Conservation (phyloP, 2,113 vertebrate species). For the Nibea coibor region DNA sequence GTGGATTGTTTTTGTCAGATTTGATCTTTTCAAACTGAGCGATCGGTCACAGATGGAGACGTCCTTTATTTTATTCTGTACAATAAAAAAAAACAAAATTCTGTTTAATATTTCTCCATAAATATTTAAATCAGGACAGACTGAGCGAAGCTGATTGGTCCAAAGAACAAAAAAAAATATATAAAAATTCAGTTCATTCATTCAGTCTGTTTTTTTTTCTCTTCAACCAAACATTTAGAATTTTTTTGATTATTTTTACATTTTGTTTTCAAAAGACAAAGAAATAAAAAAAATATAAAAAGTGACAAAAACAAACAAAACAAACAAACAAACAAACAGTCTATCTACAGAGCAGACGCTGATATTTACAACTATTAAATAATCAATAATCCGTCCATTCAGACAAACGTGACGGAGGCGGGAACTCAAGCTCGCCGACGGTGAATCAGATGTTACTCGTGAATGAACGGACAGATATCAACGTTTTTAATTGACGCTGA, state of each 20-base stretch:
- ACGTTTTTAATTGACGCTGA: too few species aligned
- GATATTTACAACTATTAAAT: slow-evolving; percentile 68
- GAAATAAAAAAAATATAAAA: slow-evolving; percentile 35
- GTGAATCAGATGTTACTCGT: too few species aligned
- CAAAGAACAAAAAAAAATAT: slow-evolving; percentile 6
- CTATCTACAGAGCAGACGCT: slow-evolving; percentile 43
- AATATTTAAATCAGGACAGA: background rate
- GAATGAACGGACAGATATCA: background rate
- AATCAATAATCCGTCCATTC: slow-evolving; percentile 43
- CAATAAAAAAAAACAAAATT: slow-evolving; percentile 17
- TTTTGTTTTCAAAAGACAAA: slow-evolving; percentile 44
- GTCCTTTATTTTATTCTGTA: background rate
- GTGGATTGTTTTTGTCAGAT: background rate
- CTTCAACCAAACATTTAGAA: background rate
- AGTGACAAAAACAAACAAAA: slow-evolving; percentile 39
- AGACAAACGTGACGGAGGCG: slow-evolving; percentile 24
- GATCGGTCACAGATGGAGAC: background rate
- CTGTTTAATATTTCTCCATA: background rate
- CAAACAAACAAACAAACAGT: slow-evolving; percentile 29
- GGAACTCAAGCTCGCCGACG: background rate
- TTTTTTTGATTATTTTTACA: background rate
- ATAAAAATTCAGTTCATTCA: background rate
- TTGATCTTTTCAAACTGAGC: background rate
- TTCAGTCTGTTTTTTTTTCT: background rate
- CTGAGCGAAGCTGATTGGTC: slow-evolving; percentile 12